Evolutionary conservation across 2,888 invertebrate genomes (phyloP).

Genomic region (Drosophila macrospina): DNA sequence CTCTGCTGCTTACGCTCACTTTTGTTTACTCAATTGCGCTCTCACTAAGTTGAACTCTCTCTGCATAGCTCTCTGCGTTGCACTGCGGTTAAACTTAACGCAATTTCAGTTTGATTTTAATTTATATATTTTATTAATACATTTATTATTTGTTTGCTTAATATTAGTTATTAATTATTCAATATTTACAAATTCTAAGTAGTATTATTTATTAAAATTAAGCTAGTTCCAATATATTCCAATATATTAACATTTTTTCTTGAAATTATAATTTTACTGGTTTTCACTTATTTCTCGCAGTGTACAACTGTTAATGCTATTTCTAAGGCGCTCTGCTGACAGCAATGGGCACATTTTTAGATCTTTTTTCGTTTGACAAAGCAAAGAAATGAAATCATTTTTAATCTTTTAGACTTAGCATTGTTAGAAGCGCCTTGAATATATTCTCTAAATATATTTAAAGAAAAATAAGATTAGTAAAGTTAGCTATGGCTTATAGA

Average conservation of each 20-base stretch:
- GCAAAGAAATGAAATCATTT: neutral
- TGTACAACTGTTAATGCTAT: conserved; percentile 12
- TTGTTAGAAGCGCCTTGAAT: conserved; percentile 16
- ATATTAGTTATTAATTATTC: too few relatives aligned
- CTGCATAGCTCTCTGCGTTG: conserved; percentile 19
- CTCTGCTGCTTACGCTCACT: conserved; percentile 28
- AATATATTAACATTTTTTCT: too few relatives aligned
- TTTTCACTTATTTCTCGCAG: neutral
- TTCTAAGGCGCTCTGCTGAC: conserved; percentile 21
- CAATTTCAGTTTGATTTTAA: neutral
- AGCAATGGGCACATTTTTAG: conserved; percentile 53
- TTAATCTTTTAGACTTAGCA: conserved; percentile 14
- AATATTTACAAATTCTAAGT: too few relatives aligned
- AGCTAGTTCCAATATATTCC: too few relatives aligned
- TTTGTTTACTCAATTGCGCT: neutral
- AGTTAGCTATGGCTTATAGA: neutral
- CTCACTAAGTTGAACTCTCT: neutral
- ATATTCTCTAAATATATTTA: conserved; percentile 4
- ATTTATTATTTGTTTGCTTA: too few relatives aligned
- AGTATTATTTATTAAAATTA: too few relatives aligned
- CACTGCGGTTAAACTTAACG: conserved; percentile 24
- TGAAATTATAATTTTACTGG: neutral
- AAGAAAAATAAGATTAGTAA: neutral
- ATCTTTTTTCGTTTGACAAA: conserved; percentile 20
- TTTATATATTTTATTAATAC: neutral